Percentiles rank a stretch among this genome's conserved stretches.
Evolutionary conservation across 92 coral and sea anemone species (phyloP).

Genomic region (Anthopleura xanthogrammica): DNA sequence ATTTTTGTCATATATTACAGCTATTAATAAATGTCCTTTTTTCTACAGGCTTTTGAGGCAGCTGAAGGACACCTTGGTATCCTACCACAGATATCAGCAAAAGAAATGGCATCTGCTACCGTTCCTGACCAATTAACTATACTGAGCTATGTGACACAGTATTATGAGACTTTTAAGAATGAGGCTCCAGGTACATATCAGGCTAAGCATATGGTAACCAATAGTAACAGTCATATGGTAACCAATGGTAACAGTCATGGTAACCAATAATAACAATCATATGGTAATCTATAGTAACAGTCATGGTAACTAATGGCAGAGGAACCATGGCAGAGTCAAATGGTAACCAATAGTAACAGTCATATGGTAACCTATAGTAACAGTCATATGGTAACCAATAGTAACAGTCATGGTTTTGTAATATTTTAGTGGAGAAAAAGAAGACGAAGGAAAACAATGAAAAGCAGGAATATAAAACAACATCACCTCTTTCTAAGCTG

Average conservation of each 20-base stretch:
- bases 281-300: neutral
- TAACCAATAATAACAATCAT: neutral
- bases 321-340: neutral
- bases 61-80: slow-evolving; percentile 97
- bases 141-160: slow-evolving; percentile 88
- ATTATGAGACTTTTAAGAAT: slow-evolving; percentile 87
- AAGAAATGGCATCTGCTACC: slow-evolving; percentile 72
- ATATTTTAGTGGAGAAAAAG: slow-evolving; percentile 3
- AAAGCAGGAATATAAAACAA: slow-evolving; percentile 66
- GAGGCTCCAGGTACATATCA: slow-evolving; percentile 54
- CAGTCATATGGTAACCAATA: too few species aligned
- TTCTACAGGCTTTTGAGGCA: slow-evolving; percentile 75
- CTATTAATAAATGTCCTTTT: too few species aligned
- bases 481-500: slow-evolving; percentile 89
- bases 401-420: neutral
- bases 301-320: neutral
- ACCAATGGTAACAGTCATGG: neutral
- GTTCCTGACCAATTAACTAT: slow-evolving; percentile 84
- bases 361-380: too few species aligned
- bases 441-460: slow-evolving; percentile 23
- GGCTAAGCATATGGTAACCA: neutral
- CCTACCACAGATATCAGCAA: slow-evolving; percentile 94
- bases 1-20: neutral
- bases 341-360: neutral
- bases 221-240: neutral